These are phyloP conservation scores for Hybos culiciformis DNA, from an alignment of 2,888 invertebrate genomes.

Conservation along the genomic window DNA sequence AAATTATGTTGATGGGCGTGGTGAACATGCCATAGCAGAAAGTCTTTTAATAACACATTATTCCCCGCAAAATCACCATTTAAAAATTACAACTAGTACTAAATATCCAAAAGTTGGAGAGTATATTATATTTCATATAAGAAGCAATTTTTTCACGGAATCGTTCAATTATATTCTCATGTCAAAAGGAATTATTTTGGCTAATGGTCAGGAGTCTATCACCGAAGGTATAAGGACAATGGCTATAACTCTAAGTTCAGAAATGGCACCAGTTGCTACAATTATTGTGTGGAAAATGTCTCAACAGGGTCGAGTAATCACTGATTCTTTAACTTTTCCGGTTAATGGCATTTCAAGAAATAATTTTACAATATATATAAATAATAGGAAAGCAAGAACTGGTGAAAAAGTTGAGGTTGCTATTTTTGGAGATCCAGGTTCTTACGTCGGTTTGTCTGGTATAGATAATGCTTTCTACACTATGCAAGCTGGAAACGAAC, in stretches of 20 bases:
- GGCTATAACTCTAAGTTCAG: conserved; percentile 66
- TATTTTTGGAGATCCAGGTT: conserved; percentile 85
- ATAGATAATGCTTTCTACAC: conserved; percentile 80
- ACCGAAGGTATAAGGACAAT: conserved; percentile 61
- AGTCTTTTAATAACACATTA: conserved; percentile 61
- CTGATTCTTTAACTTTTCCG: conserved; percentile 90
- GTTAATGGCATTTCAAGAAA: conserved; percentile 90
- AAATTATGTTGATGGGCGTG: conserved; percentile 51
- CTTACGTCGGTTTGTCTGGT: conserved; percentile 84
- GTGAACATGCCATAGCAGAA: conserved; percentile 52
- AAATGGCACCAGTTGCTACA: conserved; percentile 88
- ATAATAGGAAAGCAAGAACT: conserved; percentile 85
- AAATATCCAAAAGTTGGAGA: conserved; percentile 76
- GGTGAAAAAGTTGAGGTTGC: conserved; percentile 89
- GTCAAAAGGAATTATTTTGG: conserved; percentile 81
- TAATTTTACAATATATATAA: conserved; percentile 75
- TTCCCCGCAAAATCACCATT: conserved; percentile 68
- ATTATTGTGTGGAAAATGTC: conserved; percentile 79
- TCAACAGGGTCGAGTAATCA: conserved; percentile 69
- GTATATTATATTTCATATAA: conserved; percentile 87
- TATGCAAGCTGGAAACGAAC: conserved; percentile 86
- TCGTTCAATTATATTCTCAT: conserved; percentile 81
- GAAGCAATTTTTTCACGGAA: conserved; percentile 80
- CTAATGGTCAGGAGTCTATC: conserved; percentile 76
- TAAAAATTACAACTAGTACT: conserved; percentile 77